Conservation (phyloP, 2,888 invertebrate species). For the Drosophila meridiana region DNA sequence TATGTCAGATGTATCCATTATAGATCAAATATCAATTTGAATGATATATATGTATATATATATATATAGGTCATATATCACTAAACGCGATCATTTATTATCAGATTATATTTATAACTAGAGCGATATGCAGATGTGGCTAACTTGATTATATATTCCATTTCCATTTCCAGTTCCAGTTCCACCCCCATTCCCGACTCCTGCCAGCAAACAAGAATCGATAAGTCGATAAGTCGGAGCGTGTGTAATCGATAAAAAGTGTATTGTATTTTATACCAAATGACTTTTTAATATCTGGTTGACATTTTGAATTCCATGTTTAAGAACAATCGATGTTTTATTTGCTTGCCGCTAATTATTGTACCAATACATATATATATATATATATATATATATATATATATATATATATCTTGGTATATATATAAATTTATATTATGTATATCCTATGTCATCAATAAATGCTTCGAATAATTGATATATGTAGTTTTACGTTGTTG, state of each 20-base stretch:
- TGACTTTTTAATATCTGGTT: conserved; percentile 72
- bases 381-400: conserved; percentile 35
- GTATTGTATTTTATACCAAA: conserved; percentile 71
- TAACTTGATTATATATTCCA: not conserved
- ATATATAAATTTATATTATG: conserved; percentile 34
- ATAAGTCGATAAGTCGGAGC: conserved; percentile 28
- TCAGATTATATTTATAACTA: not conserved
- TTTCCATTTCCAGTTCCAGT: not conserved
- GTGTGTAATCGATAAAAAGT: conserved; percentile 44
- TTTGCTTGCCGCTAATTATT: conserved; percentile 76
- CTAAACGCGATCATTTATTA: conserved; percentile 4
- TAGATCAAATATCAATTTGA: not conserved
- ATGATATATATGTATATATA: not conserved
- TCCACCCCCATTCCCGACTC: conserved; percentile 2
- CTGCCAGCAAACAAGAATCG: conserved; percentile 4
- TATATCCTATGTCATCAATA: conserved; percentile 67
- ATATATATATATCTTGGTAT: conserved; percentile 39
- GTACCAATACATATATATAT: conserved; percentile 67
- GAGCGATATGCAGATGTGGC: not conserved
- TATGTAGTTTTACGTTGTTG: conserved; percentile 71
- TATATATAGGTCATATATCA: not conserved
- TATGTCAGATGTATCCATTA: not conserved
- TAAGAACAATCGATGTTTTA: conserved; percentile 78
- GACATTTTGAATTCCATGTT: conserved; percentile 73
- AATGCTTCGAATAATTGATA: conserved; percentile 84